Base-by-base conservation (phyloP, 2,888 invertebrate species). In the Cephus pygmeus region DNA sequence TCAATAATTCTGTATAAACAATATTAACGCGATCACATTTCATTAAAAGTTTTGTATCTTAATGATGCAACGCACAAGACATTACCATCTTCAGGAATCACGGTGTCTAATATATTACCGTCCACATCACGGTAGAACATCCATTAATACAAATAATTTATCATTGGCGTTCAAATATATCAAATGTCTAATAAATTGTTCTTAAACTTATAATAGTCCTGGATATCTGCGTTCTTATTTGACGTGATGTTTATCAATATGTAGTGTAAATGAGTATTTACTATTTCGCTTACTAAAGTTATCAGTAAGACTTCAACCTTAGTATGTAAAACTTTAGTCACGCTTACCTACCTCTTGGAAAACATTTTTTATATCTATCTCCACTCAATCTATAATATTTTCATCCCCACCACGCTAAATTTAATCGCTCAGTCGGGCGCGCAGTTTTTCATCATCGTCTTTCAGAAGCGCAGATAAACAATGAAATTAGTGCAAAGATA, bases 1-100 rank as follows among this genome's bases (percentile, higher is more conserved):
- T 86, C 84, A 83, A 84, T 78, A 79, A 81, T 80, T 82, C 71
- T 76, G 81, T 84, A 84, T 79, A 81, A 83, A 75, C 73, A 80
- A 79, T 78, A 80, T 79, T 78, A 71, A 76, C 75, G 68, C 79
- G 75, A 85, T 85, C 82, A 83, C 81, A 81, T 75, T 79, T 79
- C 56, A 56, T 56, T 56, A 56, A 56, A 56, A 56, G 56, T 6
- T 23, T 56, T 56, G 56, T 56, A 56, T 23, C 56, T 56, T 56
- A 23, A 2, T 56, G 15, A 15, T 56, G 56, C 23, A 56, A 56
- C 23, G 56, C 56, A 56, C 56, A 56, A 56, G 56, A 56, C 23
- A 12, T 40, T 56, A 56, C 23, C 56, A 56, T 56, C 56, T 56
- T 56, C 56, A 56, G 56, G 56, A 56, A 56, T 56, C 23, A 56